Evolutionary conservation across 2,113 vertebrate species (phyloP).

Genomic region (Epinephelus moara): DNA sequence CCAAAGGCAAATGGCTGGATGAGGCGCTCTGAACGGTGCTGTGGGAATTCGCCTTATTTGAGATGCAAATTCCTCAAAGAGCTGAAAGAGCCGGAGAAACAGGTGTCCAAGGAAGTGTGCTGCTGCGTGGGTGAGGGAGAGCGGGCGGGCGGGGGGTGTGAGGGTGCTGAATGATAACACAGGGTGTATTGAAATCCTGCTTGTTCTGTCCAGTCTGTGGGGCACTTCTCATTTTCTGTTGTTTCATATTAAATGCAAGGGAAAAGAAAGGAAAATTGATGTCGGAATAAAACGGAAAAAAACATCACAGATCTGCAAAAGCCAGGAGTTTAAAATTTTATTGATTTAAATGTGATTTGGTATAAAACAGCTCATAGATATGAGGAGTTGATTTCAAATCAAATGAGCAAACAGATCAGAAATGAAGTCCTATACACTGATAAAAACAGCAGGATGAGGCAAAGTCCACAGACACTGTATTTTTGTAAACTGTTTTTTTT

Average conservation of each 20-base stretch:
- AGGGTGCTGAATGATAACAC: constrained; percentile 75
- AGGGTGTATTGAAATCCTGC: constrained; percentile 62
- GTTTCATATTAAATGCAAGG: constrained; percentile 2
- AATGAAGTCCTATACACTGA: not conserved
- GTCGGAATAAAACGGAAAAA: not conserved
- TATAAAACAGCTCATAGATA: constrained; percentile 46
- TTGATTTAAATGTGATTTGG: constrained; percentile 46
- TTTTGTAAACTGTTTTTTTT: too few species aligned
- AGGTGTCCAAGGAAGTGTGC: constrained; percentile 84
- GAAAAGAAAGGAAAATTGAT: not conserved
- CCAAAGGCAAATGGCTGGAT: constrained; percentile 54
- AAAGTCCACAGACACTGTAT: too few species aligned
- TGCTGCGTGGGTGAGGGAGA: constrained; percentile 55
- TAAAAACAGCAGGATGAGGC: not conserved
- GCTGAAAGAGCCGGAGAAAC: constrained; percentile 83
- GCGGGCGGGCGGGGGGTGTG: constrained; percentile 19
- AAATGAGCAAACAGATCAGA: constrained; percentile 17
- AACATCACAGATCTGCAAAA: not conserved
- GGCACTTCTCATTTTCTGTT: constrained; percentile 18
- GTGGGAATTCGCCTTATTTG: constrained; percentile 80
- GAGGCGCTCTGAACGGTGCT: constrained; percentile 57
- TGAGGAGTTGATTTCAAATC: not conserved
- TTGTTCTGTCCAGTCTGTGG: constrained; percentile 27
- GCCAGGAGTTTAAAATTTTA: constrained; percentile 54
- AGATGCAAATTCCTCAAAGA: constrained; percentile 84